Conservation (phyloP, 1,140 invertebrate species). For the Lasioglossum baleicum region DNA sequence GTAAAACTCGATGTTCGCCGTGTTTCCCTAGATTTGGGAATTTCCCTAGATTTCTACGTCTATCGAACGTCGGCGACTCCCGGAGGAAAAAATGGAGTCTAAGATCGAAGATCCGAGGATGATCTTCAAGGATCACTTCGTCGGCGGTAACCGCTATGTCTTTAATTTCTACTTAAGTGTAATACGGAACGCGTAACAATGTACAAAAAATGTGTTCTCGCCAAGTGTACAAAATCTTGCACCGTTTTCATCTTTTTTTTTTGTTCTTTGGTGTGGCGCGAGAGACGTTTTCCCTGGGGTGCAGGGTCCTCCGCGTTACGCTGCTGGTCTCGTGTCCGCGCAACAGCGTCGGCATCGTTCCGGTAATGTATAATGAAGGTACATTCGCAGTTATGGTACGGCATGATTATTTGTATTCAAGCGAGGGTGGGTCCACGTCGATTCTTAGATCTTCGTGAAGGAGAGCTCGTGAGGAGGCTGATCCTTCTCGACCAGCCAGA, state of each 20-base stretch:
- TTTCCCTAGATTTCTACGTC: neutral
- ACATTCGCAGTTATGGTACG: conserved; percentile 57
- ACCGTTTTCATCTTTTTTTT: no score
- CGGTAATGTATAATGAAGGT: conserved; percentile 30
- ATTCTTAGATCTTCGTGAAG: conserved; percentile 70
- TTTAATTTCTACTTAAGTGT: neutral
- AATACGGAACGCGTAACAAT: conserved; percentile 8
- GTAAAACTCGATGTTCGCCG: no score
- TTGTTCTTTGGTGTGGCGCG: no score
- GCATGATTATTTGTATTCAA: conserved; percentile 58
- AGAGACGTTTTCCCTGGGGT: no score
- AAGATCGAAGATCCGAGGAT: neutral
- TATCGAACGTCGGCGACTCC: neutral
- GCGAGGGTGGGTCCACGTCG: conserved; percentile 49
- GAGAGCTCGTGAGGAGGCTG: conserved; percentile 83
- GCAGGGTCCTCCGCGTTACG: no score
- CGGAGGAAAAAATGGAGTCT: neutral
- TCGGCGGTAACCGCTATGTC: neutral
- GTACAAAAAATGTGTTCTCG: neutral
- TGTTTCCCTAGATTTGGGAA: no score
- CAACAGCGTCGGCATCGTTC: neutral
- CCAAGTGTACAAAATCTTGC: conserved; percentile 4
- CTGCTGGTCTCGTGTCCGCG: no score
- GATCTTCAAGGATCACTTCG: neutral
- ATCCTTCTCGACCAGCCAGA: conserved; percentile 86